phyloP scores from a whole-genome alignment of 2,888 invertebrate genomes.

The Eudasyphora cyanicolor region DNA sequence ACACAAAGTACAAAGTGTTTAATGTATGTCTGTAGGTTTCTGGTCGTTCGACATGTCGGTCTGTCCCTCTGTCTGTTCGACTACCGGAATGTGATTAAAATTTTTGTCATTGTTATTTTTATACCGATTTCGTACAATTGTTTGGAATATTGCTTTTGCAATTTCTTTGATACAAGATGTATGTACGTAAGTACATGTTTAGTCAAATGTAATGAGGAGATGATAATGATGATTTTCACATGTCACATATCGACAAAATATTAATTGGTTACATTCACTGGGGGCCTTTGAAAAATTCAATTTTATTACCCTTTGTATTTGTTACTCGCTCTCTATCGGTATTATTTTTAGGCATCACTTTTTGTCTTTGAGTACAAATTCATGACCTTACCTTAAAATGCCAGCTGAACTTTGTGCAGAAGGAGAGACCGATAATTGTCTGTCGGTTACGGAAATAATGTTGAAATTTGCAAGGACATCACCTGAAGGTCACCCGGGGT shows the following conservation, averaged over 20 bases:
- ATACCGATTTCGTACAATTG: constrained; percentile 11
- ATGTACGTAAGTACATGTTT: not conserved
- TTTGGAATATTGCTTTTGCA: not conserved
- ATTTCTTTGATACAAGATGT: not conserved
- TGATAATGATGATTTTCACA: no score
- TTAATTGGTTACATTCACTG: not conserved
- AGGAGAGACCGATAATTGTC: not conserved
- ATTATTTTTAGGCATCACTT: not conserved
- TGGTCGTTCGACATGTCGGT: not conserved
- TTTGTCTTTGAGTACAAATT: not conserved
- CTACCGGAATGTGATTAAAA: constrained; percentile 15
- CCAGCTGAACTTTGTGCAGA: not conserved
- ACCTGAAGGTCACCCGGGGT: not conserved
- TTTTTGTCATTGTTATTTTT: not conserved
- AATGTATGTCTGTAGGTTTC: not conserved
- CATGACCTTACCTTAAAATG: not conserved
- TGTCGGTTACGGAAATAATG: not conserved
- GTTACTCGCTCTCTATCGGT: not conserved
- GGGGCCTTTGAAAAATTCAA: not conserved
- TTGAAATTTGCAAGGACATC: no score
- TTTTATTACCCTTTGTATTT: not conserved
- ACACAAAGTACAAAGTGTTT: constrained; percentile 14
- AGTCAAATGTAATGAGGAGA: not conserved
- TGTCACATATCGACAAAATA: not conserved
- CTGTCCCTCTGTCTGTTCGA: not conserved